A percentile compares a stretch with the other conserved stretches of the same genome.
Conservation (phyloP, 53 echinoderm and acorn worm species). For the Zoroaster sp. region DNA sequence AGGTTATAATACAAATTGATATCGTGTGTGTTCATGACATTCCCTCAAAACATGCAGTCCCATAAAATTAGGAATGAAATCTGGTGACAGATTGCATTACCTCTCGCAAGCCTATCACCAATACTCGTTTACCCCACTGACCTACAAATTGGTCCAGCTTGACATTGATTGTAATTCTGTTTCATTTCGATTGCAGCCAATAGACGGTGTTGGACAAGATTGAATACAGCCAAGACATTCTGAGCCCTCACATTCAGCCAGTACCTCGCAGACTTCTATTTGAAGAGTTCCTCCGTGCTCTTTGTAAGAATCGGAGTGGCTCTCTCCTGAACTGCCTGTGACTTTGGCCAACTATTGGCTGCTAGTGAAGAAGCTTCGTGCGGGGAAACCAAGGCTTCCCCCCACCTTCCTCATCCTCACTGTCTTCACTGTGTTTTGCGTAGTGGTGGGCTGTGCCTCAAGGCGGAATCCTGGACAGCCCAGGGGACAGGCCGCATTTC, state of each 20-base stretch:
- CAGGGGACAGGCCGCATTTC: slow-evolving; percentile 91
- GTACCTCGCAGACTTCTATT: not conserved
- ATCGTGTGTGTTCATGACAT: not conserved
- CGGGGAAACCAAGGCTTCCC: not conserved
- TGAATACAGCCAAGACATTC: no score
- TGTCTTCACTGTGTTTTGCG: not conserved
- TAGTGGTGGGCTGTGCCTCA: slow-evolving; percentile 15
- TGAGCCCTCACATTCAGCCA: no score
- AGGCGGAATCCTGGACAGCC: slow-evolving; percentile 90
- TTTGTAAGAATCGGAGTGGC: not conserved
- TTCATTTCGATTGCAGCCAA: not conserved
- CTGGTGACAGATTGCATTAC: slow-evolving; percentile 19
- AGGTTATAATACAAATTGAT: not conserved
- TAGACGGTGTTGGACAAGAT: not conserved
- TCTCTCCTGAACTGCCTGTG: not conserved
- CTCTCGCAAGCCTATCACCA: slow-evolving; percentile 6
- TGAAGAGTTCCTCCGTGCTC: not conserved
- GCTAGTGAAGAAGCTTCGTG: not conserved
- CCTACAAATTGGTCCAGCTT: not conserved
- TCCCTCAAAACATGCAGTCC: not conserved
- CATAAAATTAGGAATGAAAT: not conserved
- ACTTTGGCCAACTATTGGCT: not conserved
- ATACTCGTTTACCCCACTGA: not conserved
- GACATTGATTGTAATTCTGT: not conserved
- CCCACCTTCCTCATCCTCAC: not conserved